These are phyloP conservation scores for Rhagonycha fulva DNA, from an alignment of 2,888 invertebrate species.

Conservation along the genomic window DNA sequence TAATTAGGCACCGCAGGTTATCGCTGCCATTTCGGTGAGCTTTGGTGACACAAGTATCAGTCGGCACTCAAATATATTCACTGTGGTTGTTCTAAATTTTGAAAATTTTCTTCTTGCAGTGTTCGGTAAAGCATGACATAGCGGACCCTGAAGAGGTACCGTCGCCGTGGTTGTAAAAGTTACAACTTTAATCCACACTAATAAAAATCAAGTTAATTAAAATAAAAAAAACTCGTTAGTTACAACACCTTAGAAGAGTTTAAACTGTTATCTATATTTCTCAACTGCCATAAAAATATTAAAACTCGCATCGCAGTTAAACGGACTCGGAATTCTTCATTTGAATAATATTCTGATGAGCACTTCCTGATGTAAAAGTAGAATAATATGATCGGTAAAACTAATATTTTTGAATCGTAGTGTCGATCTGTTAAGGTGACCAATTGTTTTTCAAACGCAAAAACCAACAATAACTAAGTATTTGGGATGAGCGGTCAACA, in stretches of 20 bases:
- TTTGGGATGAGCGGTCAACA: too few relatives aligned
- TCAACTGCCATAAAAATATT: background rate
- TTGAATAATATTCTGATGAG: too few relatives aligned
- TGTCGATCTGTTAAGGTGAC: too few relatives aligned
- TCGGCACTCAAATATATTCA: background rate
- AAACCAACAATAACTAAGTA: too few relatives aligned
- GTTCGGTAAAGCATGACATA: background rate
- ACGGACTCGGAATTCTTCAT: background rate
- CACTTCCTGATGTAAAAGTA: too few relatives aligned
- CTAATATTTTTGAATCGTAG: too few relatives aligned
- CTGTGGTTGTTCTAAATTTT: background rate
- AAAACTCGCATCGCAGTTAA: background rate
- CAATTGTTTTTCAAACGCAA: too few relatives aligned
- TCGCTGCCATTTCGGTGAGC: constrained; percentile 8
- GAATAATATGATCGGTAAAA: too few relatives aligned
- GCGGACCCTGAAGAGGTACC: background rate
- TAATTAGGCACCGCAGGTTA: constrained; percentile 24
- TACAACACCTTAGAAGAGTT: background rate
- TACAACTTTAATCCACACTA: background rate
- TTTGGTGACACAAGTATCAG: constrained; percentile 10
- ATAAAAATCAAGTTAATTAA: background rate
- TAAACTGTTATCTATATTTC: background rate
- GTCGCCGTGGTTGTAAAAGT: background rate
- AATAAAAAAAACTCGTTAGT: background rate
- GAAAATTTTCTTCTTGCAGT: background rate